Evolutionary conservation across 2,888 invertebrate genomes (phyloP), one percentile per base, ranked within the genome.

Genomic region (Apeira syringaria): DNA sequence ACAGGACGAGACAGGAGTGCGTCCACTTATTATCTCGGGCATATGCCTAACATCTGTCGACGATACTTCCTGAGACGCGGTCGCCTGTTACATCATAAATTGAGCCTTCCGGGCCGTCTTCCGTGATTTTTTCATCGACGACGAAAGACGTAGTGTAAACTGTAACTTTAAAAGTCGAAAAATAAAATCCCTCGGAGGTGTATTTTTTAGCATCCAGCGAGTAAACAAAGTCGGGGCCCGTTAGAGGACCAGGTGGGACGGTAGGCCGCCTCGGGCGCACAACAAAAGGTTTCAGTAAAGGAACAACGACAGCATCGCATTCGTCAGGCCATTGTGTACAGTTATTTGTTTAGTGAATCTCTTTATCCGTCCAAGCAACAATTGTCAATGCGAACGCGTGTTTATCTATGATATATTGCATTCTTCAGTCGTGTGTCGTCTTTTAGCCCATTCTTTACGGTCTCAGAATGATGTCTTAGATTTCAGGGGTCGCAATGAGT

Each of bases 71-170:
- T 83, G 83, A 74, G 64, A 65, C 65, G 50, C 61, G 62, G 59
- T 66, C 70, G 76, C 72, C 71, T 76, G 81, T 79, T 79, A 74
- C 74, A 79, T 84, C 86, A 87, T 86, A 89, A 86, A 86, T 82
- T 69, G 79, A 82, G 68, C 80, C 85, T 88, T 86, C 84, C 88
- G 87, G 81, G 68, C 71, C 71, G 68, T 73, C 81, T 85, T 83
- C 85, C 84, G 76, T 75, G 75, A 76, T 80, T 88, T 87, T 88
- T 88, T 83, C 80, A 61, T 76, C 67, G 75, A 80, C 68, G 81
- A 85, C 84, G 87, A 87, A 79, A 82, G 88, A 88, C 74, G 80
- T 68, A 77, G 81, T 80, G 82, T 89, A 87, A 85, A 87, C 86
- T 77, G 20, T 20, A 24, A 24, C 24, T 8, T 24, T 24, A 7